phyloP scores from a whole-genome alignment of 2,888 invertebrate species.

The Troglohyphantes excavatus region DNA sequence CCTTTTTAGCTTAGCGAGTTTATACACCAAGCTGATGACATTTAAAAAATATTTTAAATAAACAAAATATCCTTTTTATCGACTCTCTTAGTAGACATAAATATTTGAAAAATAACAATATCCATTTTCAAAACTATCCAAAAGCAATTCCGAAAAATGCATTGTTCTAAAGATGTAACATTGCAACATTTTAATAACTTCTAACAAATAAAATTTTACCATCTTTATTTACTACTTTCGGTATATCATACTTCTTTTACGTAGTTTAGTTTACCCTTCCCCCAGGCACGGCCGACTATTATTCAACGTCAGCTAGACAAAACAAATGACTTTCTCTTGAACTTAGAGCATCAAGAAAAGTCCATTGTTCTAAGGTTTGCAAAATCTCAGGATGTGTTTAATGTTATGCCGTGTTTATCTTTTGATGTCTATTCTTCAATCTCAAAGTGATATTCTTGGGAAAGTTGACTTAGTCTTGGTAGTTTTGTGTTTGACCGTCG shows the following conservation, averaged over 20 bases:
- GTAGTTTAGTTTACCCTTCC: not conserved
- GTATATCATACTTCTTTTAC: not conserved
- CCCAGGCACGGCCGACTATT: not conserved
- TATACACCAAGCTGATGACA: no score
- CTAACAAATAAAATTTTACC: not conserved
- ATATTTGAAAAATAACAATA: no score
- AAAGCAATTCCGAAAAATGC: no score
- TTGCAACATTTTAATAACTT: no score
- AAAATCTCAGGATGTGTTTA: conserved; percentile 5
- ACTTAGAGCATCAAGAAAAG: not conserved
- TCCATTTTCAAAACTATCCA: no score
- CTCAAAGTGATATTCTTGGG: not conserved
- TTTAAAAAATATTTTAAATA: no score
- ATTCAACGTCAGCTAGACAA: not conserved
- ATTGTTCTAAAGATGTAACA: no score
- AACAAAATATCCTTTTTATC: no score
- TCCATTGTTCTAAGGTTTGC: conserved; percentile 5
- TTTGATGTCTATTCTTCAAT: not conserved
- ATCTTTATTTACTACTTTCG: not conserved
- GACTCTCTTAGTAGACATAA: no score
- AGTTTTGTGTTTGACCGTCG: conserved; percentile 2
- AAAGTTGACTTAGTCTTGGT: not conserved
- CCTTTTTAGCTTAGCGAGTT: no score
- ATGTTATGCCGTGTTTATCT: conserved; percentile 22
- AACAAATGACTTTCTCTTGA: not conserved